These are phyloP conservation scores for Azorinus chamasolen DNA, from an alignment of 2,888 invertebrate species.

Conservation along the genomic window DNA sequence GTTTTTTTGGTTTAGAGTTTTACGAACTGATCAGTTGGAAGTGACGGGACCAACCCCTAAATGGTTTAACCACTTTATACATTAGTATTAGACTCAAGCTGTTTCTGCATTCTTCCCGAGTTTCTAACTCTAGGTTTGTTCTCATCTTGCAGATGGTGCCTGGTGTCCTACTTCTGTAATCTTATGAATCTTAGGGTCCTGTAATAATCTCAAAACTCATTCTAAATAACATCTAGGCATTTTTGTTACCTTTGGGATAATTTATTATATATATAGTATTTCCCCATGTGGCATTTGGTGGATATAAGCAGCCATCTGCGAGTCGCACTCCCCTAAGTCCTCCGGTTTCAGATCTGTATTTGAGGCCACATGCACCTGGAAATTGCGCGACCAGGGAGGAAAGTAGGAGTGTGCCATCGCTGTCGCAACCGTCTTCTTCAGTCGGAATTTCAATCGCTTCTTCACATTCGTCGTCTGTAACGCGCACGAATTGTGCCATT, in stretches of 20 bases:
- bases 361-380: conserved; percentile 98
- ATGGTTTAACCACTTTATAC: too few species aligned
- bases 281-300: conserved; percentile 94
- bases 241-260: conserved; percentile 87
- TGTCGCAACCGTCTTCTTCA: conserved; percentile 91
- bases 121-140: too few species aligned
- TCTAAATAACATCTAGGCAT: not conserved
- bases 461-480: conserved; percentile 96
- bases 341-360: conserved; percentile 94
- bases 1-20: too few species aligned
- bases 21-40: too few species aligned
- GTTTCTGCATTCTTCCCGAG: too few species aligned
- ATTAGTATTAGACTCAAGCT: too few species aligned
- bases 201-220: too few species aligned
- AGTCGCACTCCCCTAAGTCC: conserved; percentile 88
- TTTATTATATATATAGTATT: conserved; percentile 90
- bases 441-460: conserved; percentile 98
- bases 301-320: conserved; percentile 95
- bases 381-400: conserved; percentile 98
- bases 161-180: too few species aligned
- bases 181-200: too few species aligned
- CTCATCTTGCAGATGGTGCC: too few species aligned
- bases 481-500: conserved; percentile 91
- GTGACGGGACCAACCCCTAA: too few species aligned
- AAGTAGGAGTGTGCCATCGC: conserved; percentile 92